A percentile compares a stretch with the other conserved stretches of the same genome.
These are phyloP conservation scores for Lithophane socia DNA, from an alignment of 2,888 invertebrate species.

Conservation along the genomic window DNA sequence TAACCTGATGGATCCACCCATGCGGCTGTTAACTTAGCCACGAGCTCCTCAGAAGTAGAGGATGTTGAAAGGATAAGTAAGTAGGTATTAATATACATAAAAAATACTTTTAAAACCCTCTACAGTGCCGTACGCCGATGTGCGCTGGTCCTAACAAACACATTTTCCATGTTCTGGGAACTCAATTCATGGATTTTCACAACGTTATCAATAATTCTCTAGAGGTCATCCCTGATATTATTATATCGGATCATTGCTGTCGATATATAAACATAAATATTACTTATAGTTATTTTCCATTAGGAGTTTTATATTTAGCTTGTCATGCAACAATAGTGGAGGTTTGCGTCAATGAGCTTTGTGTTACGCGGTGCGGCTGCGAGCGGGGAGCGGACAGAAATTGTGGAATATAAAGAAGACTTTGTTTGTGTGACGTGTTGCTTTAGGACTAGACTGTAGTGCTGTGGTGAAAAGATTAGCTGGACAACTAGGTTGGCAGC, in stretches of 20 bases:
- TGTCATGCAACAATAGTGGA: constrained; percentile 56
- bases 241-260: constrained; percentile 65
- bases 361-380: constrained; percentile 37
- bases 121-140: not conserved
- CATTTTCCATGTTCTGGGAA: constrained; percentile 35
- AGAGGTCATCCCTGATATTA: constrained; percentile 63
- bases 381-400: constrained; percentile 33
- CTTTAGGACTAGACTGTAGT: not conserved
- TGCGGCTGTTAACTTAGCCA: no score
- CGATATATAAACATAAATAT: constrained; percentile 63
- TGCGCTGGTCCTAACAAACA: constrained; percentile 13
- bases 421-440: no score
- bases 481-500: no score
- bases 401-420: not conserved
- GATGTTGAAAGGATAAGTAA: no score
- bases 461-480: not conserved
- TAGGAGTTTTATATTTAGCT: constrained; percentile 60
- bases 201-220: constrained; percentile 55
- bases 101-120: no score
- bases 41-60: no score
- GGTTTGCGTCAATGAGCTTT: constrained; percentile 54
- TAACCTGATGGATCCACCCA: no score
- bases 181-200: constrained; percentile 62
- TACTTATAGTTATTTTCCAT: constrained; percentile 69
- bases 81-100: no score